Base-by-base conservation (phyloP, 2,888 invertebrate genomes). In the Parthenolecanium corni region DNA sequence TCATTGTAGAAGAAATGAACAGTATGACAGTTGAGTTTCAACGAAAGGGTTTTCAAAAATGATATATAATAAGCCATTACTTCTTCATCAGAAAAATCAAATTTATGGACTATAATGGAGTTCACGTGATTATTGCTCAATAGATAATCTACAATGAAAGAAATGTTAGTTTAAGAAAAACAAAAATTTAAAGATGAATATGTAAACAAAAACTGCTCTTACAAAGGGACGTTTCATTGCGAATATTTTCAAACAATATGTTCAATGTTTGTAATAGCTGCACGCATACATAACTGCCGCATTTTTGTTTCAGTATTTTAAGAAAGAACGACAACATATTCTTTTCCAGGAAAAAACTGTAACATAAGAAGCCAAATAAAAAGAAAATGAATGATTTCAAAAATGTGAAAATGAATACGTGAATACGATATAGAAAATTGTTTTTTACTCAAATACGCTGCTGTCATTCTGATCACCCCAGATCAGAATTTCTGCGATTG, bases 381-480 rank as follows among this genome's bases (percentile, higher is more conserved):
- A 46, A 46, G 9, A 46, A 12, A 16, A 11, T n/a, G 16, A 46
- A 46, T 14, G 16, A 6, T 16, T 16, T 46, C 9, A 46, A 14
- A 38, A 38, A 38, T 14, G 38, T 20, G 9, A 21, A 52, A 52
- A 5, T 25, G 20, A 21, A 52, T 21, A 9, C 14, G 14, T 12
- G 14, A 20, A 24, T 20, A 20, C 20, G 12, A 20, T 21, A 21
- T 9, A 49, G 52, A 20, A 21, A 23, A 14, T 23, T 23, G 25
- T 40, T 67, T 82, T 88, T 84, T 80, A 98, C 97, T 99, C 98
- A 77, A 99, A 98, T 31, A 99, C 97, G 62, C 94, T 89, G 71
- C 95, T 93, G 75, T 98, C 98, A 80, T 99, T 98, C 76, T 99
- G 98, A 77, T 99, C 98, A 51, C 98, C 98, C 98, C 98, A 99